These are phyloP conservation scores for Nasalis larvatus DNA, from an alignment of 2,113 vertebrate genomes.

Conservation along the genomic window DNA sequence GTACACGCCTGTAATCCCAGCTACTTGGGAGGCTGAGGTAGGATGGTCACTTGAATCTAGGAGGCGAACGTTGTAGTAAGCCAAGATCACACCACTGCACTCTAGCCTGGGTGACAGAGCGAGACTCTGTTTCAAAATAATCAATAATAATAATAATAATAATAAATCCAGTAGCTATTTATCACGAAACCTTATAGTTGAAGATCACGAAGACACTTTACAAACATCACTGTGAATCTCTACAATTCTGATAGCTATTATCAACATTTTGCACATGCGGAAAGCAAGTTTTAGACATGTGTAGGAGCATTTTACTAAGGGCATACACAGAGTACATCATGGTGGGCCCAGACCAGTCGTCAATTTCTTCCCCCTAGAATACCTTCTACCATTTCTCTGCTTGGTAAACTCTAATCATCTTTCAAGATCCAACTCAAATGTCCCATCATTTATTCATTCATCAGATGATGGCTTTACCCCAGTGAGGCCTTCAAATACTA, in stretches of 20 bases:
- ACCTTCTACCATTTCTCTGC: background rate
- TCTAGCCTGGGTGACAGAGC: no score
- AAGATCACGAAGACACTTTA: background rate
- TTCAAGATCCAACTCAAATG: constrained; percentile 8
- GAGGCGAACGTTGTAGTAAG: no score
- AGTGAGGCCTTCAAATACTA: background rate
- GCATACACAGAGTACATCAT: background rate
- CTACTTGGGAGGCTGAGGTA: no score
- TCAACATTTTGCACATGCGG: background rate
- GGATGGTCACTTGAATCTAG: no score
- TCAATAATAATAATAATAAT: background rate
- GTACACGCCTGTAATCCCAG: no score
- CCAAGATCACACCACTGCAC: no score
- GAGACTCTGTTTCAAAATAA: no score
- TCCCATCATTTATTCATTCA: background rate
- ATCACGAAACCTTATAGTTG: background rate
- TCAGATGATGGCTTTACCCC: background rate
- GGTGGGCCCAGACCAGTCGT: background rate
- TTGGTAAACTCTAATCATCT: background rate
- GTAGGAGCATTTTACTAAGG: background rate
- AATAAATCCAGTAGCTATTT: background rate
- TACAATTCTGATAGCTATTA: background rate
- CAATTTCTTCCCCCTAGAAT: background rate
- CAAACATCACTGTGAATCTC: background rate
- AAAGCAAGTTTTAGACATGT: background rate